These are phyloP conservation scores for Dinomys branickii DNA, from an alignment of 2,113 vertebrate species.

Conservation along the genomic window DNA sequence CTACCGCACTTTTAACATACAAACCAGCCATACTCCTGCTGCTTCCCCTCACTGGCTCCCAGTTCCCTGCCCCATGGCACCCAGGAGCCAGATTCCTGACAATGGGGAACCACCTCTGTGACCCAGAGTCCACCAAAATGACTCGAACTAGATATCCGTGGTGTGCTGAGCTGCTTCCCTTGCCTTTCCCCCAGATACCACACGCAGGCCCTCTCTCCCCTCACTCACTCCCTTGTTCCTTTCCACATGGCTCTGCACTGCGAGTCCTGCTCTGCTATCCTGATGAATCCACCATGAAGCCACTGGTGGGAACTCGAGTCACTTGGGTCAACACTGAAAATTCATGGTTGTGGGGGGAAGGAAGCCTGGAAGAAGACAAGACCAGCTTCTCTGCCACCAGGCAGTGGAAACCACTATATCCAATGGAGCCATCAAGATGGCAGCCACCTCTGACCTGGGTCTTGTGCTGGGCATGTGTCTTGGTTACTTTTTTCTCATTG, in stretches of 20 bases:
- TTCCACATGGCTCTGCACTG: accelerated
- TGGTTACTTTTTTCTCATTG: too few species aligned
- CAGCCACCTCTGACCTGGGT: neutral
- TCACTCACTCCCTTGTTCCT: accelerated
- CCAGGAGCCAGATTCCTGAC: neutral
- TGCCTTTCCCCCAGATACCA: neutral
- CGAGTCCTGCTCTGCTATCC: neutral
- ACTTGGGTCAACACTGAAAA: neutral
- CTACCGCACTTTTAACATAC: neutral
- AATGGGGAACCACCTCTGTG: neutral
- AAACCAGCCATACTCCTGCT: neutral
- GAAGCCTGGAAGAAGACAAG: neutral
- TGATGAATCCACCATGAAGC: neutral
- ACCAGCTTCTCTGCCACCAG: neutral
- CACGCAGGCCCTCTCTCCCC: neutral
- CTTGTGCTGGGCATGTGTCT: neutral
- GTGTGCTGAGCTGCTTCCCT: neutral
- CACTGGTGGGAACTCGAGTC: neutral
- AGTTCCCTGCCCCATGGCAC: neutral
- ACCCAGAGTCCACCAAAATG: neutral
- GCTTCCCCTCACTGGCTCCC: neutral
- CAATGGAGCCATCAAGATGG: neutral
- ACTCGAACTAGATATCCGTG: neutral
- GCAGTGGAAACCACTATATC: neutral
- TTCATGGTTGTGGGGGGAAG: neutral